Conservation (phyloP, 2,888 invertebrate species). For the Malthinus flaveolus region DNA sequence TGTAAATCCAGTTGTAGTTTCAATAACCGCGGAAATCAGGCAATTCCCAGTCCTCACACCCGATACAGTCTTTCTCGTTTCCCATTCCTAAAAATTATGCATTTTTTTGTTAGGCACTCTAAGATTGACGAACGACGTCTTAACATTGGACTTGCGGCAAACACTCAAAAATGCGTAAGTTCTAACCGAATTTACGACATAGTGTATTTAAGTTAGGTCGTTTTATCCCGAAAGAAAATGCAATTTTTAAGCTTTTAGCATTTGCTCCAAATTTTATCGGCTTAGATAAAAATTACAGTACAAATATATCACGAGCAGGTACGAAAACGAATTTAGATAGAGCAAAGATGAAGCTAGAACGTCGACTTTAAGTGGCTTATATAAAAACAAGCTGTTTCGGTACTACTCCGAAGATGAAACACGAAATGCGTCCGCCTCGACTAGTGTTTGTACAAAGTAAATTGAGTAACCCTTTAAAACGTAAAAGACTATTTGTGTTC, state of each 20-base stretch:
- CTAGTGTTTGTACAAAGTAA: constrained; percentile 4
- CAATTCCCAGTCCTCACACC: constrained; percentile 52
- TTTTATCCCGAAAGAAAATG: constrained; percentile 16
- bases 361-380: constrained; percentile 16
- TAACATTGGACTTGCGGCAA: constrained; percentile 15
- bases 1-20: constrained; percentile 46
- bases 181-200: too few species aligned
- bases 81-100: constrained; percentile 39
- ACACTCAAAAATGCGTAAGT: constrained; percentile 9
- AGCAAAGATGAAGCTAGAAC: constrained; percentile 23
- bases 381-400: constrained; percentile 15
- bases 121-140: constrained; percentile 26
- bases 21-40: constrained; percentile 51
- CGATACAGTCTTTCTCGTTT: constrained; percentile 38
- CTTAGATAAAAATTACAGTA: constrained; percentile 16
- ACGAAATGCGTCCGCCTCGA: constrained; percentile 2
- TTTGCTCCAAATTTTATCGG: constrained; percentile 14
- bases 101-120: constrained; percentile 32
- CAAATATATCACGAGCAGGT: constrained; percentile 20
- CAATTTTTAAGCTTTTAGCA: constrained; percentile 28
- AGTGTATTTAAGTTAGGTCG: constrained; percentile 12
- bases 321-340: constrained; percentile 27
- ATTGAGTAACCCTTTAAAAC: constrained; percentile 3
- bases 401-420: constrained; percentile 6
- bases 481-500: constrained; percentile 9